Evolutionary conservation across 2,888 invertebrate species (phyloP).

Genomic region (Dryomyza anilis): DNA sequence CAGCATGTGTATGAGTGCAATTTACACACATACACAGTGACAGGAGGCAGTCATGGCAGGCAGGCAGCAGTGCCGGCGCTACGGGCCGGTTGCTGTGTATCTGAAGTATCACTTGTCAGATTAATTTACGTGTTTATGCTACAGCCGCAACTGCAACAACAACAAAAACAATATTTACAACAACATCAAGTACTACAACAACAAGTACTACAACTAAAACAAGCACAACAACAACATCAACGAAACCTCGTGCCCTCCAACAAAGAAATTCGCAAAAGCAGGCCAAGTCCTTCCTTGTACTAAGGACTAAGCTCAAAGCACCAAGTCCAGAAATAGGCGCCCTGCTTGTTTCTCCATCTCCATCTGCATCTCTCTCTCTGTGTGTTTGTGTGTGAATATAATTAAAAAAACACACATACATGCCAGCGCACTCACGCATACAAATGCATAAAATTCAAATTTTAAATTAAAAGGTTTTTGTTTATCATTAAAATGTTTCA

Average conservation of each 20-base stretch:
- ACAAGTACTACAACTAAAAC: neutral
- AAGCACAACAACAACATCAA: neutral
- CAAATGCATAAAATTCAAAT: neutral
- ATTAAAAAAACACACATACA: constrained; percentile 10
- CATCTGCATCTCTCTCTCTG: neutral
- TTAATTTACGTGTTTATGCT: constrained; percentile 60
- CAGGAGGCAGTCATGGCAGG: too few species aligned
- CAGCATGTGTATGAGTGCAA: too few species aligned
- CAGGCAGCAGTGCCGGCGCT: too few species aligned
- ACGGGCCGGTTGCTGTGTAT: neutral
- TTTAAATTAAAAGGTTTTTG: constrained; percentile 1
- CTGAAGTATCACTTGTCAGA: constrained; percentile 60
- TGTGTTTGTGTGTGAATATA: neutral
- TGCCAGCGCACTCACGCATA: neutral
- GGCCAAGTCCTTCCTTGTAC: neutral
- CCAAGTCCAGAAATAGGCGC: neutral
- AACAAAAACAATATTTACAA: constrained; percentile 17
- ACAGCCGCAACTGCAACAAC: constrained; percentile 42
- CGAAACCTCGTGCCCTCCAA: neutral
- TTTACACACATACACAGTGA: too few species aligned
- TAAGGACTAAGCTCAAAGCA: neutral
- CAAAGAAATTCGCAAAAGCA: constrained; percentile 8
- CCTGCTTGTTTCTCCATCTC: neutral
- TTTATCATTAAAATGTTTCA: neutral
- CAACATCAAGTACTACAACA: constrained; percentile 3